A percentile compares a stretch with the other conserved stretches of the same genome.
phyloP scores from a whole-genome alignment of 2,888 invertebrate species.

The Epistrophe eligans region DNA sequence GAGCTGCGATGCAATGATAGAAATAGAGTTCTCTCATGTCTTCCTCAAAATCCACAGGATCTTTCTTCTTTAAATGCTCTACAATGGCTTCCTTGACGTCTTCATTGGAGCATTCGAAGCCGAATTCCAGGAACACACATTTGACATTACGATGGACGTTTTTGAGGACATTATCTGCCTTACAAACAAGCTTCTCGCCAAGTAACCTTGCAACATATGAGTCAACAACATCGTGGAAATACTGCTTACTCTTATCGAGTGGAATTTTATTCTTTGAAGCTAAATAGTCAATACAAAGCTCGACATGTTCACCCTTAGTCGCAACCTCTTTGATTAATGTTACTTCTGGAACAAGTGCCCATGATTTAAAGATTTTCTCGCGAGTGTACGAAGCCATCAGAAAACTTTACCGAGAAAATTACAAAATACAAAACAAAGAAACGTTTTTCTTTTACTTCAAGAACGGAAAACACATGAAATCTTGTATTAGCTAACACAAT shows the following conservation, averaged over 20 bases:
- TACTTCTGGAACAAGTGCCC: constrained; percentile 81
- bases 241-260: constrained; percentile 78
- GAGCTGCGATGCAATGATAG: constrained; percentile 80
- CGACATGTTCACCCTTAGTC: constrained; percentile 83
- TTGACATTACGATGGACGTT: constrained; percentile 82
- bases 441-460: not conserved
- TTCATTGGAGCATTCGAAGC: constrained; percentile 86
- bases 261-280: constrained; percentile 78
- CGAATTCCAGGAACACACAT: constrained; percentile 84
- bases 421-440: constrained; percentile 44
- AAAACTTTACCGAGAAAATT: constrained; percentile 7
- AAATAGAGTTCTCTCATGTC: constrained; percentile 79
- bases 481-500: constrained; percentile 56
- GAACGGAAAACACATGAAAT: constrained; percentile 41
- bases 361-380: constrained; percentile 82
- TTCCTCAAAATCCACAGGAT: constrained; percentile 80
- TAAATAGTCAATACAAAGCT: constrained; percentile 82
- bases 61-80: constrained; percentile 86
- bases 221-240: constrained; percentile 82
- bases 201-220: constrained; percentile 81
- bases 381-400: constrained; percentile 76
- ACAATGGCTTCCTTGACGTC: constrained; percentile 88
- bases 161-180: constrained; percentile 80
- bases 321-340: constrained; percentile 82
- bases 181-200: constrained; percentile 81